Evolutionary conservation across 2,888 invertebrate genomes (phyloP), one percentile per base, ranked within the genome.

Genomic region (Listrodromus nycthemerus): DNA sequence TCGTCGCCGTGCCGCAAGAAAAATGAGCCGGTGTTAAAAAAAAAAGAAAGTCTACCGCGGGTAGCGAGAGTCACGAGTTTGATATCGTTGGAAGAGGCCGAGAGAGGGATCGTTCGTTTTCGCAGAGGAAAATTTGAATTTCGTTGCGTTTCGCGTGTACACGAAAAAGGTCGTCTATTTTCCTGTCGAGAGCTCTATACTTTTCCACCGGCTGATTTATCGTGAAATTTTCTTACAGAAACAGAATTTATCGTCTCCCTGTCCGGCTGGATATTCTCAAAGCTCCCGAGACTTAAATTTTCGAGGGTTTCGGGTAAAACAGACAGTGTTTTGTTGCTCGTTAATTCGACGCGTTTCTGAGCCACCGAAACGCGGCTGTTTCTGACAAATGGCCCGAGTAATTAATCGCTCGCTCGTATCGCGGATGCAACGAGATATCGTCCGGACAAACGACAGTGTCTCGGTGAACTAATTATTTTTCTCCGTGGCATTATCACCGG

Each of bases 1-100:
- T 37, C 24, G 37, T 24, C 37, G 52, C 37, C 69, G 6, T 63
- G 63, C 37, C 70, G 50, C 37, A 37, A 78, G 70, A 78, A 78
- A 19, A 63, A 70, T 69, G 63, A 50, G 21, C 13, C 33, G 67
- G 21, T 19, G 45, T 58, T 16, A 33, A 45, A 77, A 27, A 41
- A 16, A 19, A 21, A 69, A 69, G 61, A 48, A 61, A 24, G 1
- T 55, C 24, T 10, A 24, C 13, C 24, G 21, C 4, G 16, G 16
- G 41, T 1, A 45, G 41, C 4, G 41, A 4, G 24, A 24, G 21
- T 24, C 21, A 13, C 21, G 21, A 2, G 19, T 55, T 24, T 21
- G 24, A 24, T 24, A 52, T 21, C 21, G 52, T 7, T 52, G 1
- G 21, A 13, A 24, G 4, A 13, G 3, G 3, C 13, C 10, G 13